These are phyloP conservation scores for Drosophila neocordata DNA, from an alignment of 1,140 invertebrate genomes.

Conservation along the genomic window DNA sequence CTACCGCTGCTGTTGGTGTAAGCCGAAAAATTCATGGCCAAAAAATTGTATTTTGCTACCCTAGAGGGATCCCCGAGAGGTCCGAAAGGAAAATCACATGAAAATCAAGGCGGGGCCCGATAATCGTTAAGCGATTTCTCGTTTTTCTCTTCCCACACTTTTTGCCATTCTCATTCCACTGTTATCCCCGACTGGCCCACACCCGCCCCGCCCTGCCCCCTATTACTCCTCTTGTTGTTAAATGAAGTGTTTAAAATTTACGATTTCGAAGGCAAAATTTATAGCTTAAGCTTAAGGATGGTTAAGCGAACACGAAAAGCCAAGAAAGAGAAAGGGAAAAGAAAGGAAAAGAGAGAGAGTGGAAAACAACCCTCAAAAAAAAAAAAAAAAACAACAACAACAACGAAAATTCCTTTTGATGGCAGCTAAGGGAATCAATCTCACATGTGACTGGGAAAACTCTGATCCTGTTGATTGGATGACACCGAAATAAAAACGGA, in stretches of 20 bases:
- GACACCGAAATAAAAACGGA: conserved; percentile 64
- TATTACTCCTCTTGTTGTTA: conserved; percentile 36
- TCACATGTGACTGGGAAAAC: conserved; percentile 45
- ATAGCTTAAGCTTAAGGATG: conserved; percentile 8
- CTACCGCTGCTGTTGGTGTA: background rate
- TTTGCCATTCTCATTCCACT: no score
- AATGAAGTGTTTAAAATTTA: conserved; percentile 76
- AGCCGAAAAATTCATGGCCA: conserved; percentile 21
- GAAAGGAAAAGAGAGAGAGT: background rate
- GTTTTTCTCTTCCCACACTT: conserved; percentile 20
- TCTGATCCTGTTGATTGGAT: conserved; percentile 60
- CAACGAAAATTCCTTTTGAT: conserved; percentile 50
- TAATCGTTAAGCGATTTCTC: conserved; percentile 72
- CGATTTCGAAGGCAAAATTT: conserved; percentile 38
- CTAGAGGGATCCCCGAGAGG: background rate
- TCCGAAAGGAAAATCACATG: conserved; percentile 3
- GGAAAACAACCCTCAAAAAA: background rate
- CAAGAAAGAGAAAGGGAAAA: conserved; percentile 18
- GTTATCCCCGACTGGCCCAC: no score
- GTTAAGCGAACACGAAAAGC: conserved; percentile 7
- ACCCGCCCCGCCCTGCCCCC: background rate
- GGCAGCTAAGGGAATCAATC: conserved; percentile 71
- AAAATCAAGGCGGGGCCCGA: conserved; percentile 30
- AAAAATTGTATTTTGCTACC: conserved; percentile 8
- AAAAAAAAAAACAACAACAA: background rate